phyloP scores from a whole-genome alignment of 2,113 vertebrate genomes.

The Xenopus tropicalis region DNA sequence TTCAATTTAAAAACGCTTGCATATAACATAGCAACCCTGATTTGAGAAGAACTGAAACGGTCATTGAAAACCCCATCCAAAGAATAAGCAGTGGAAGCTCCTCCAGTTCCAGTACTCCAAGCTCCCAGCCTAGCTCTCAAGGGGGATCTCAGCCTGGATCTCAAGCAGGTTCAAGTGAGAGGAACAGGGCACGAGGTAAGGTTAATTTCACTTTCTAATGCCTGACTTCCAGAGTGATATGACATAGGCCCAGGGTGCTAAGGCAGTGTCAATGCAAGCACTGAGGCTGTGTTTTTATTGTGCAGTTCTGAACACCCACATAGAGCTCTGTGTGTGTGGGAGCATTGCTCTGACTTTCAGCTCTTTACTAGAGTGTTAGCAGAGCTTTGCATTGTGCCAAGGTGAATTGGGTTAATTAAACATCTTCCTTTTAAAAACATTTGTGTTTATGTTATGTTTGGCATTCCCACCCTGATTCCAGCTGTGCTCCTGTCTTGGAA shows the following conservation, averaged over 20 bases:
- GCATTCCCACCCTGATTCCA: conserved; percentile 12
- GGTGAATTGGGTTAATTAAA: not conserved
- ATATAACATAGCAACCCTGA: conserved; percentile 81
- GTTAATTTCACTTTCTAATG: conserved; percentile 11
- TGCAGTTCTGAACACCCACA: not conserved
- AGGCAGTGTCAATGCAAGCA: conserved; percentile 5
- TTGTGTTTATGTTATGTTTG: not conserved
- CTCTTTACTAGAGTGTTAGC: conserved; percentile 10
- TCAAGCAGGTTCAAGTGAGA: conserved; percentile 83
- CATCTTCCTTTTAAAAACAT: conserved; percentile 15
- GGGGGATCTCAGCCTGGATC: conserved; percentile 82
- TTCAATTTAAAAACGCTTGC: too few relatives aligned
- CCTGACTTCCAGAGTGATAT: not conserved
- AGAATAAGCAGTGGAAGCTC: conserved; percentile 94
- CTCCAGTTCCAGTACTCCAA: conserved; percentile 94
- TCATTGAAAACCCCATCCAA: conserved; percentile 84
- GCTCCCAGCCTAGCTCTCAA: conserved; percentile 83
- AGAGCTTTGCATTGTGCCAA: conserved; percentile 9
- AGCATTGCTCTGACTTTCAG: conserved; percentile 19
- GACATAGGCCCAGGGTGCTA: conserved; percentile 10
- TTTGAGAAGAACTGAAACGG: conserved; percentile 80
- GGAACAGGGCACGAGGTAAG: conserved; percentile 84
- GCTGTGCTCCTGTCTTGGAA: conserved; percentile 8
- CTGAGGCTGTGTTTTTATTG: not conserved
- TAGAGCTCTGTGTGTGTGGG: not conserved